phyloP scores from a whole-genome alignment of 2,113 vertebrate genomes.

The Mystacornis crossleyi region DNA sequence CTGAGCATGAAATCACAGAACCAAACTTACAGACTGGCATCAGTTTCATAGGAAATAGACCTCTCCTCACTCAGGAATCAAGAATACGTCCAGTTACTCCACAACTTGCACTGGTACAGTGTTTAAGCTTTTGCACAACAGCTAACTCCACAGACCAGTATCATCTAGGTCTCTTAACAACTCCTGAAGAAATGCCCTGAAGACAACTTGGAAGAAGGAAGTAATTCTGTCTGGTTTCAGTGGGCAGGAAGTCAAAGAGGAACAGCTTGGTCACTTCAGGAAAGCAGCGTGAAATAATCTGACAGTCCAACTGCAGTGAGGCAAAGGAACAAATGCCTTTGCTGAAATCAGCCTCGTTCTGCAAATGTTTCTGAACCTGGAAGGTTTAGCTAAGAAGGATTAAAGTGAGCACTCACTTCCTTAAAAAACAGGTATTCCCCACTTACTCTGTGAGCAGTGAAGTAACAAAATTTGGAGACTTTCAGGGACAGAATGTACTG shows the following conservation, averaged over 20 bases:
- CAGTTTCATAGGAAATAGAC: background rate
- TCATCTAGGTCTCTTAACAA: background rate
- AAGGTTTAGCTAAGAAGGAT: background rate
- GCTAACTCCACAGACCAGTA: background rate
- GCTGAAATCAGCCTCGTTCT: background rate
- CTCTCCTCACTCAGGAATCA: background rate
- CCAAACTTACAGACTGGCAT: background rate
- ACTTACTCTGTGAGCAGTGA: background rate
- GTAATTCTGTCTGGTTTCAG: background rate
- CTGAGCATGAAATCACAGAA: background rate
- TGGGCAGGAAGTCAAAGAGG: background rate
- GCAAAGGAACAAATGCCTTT: background rate
- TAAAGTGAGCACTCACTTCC: background rate
- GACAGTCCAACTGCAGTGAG: background rate
- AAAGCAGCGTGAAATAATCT: background rate
- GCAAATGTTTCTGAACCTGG: background rate
- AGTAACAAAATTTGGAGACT: background rate
- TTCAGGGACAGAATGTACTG: background rate
- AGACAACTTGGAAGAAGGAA: background rate
- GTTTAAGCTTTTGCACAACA: background rate
- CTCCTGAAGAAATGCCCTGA: background rate
- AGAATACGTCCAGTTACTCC: background rate
- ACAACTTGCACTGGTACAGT: background rate
- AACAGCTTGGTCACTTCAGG: slow-evolving; percentile 7
- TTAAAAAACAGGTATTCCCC: background rate